A percentile compares a stretch with the other conserved stretches of the same genome.
These are phyloP conservation scores for Ridgeia piscesae DNA, from an alignment of 1,140 invertebrate genomes.

Conservation along the genomic window DNA sequence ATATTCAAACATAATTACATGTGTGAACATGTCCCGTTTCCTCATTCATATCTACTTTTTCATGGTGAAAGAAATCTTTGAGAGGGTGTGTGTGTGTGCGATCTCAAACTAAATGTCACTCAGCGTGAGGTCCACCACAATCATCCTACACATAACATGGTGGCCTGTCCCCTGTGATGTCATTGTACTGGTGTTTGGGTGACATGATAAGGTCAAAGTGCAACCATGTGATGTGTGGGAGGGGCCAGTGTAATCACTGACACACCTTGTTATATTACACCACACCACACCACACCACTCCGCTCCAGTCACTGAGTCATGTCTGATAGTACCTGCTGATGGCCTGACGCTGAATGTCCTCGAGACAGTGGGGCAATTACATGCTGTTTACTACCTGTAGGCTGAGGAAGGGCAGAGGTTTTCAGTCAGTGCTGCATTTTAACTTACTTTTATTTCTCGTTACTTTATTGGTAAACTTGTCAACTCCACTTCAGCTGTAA, in stretches of 20 bases:
- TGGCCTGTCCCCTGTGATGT: no score
- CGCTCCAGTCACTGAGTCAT: background rate
- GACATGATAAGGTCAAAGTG: no score
- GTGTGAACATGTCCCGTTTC: no score
- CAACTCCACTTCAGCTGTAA: background rate
- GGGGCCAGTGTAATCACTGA: no score
- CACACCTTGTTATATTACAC: background rate
- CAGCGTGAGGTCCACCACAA: no score
- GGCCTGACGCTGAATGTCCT: background rate
- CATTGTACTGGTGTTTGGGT: no score
- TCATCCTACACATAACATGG: no score
- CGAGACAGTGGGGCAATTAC: background rate
- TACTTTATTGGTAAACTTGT: background rate
- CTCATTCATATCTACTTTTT: background rate
- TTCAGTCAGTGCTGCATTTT: background rate
- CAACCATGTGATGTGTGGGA: no score
- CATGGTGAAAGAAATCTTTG: background rate
- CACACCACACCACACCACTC: no score
- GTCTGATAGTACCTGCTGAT: background rate
- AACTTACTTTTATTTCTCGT: background rate
- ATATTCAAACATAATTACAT: no score
- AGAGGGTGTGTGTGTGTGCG: background rate
- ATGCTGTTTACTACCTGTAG: no score
- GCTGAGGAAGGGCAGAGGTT: no score
- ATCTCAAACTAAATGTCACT: background rate